Conservation (phyloP, 2,797 vertebrate species). For the Cygnus olor region DNA sequence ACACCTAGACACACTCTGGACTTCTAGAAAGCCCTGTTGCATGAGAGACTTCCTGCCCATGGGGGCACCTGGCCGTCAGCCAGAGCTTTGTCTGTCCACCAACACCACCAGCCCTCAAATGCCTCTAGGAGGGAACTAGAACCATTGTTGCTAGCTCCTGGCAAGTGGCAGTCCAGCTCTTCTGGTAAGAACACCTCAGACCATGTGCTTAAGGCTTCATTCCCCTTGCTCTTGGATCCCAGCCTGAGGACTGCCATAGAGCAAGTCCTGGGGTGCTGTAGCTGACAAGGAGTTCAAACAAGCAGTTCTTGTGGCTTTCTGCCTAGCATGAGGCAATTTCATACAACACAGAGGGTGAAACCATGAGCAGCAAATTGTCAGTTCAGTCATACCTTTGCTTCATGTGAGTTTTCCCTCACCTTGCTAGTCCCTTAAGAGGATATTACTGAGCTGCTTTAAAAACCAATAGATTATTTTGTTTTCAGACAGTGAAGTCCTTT, state of each 20-base stretch:
- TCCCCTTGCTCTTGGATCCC: neutral
- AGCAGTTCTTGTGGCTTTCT: conserved; percentile 33
- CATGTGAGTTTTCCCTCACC: neutral
- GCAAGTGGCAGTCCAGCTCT: neutral
- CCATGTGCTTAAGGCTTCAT: neutral
- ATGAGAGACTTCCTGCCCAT: neutral
- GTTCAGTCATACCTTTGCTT: neutral
- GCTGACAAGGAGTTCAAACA: neutral
- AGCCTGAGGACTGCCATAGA: neutral
- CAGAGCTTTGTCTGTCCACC: neutral
- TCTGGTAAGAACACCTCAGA: neutral
- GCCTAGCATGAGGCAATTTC: neutral
- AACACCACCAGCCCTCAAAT: neutral
- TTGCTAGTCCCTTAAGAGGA: neutral
- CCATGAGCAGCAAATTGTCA: neutral
- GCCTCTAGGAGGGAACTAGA: neutral
- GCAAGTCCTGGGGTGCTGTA: neutral
- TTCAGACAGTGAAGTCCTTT: neutral
- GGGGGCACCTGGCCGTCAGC: neutral
- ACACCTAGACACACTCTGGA: neutral
- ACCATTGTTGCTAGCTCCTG: neutral
- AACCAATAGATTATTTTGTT: neutral
- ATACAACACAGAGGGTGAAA: neutral
- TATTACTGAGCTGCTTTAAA: neutral
- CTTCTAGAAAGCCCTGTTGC: rapidly evolving